These are phyloP conservation scores for Oreortyx pictus DNA, from an alignment of 2,797 vertebrate genomes.

Conservation along the genomic window DNA sequence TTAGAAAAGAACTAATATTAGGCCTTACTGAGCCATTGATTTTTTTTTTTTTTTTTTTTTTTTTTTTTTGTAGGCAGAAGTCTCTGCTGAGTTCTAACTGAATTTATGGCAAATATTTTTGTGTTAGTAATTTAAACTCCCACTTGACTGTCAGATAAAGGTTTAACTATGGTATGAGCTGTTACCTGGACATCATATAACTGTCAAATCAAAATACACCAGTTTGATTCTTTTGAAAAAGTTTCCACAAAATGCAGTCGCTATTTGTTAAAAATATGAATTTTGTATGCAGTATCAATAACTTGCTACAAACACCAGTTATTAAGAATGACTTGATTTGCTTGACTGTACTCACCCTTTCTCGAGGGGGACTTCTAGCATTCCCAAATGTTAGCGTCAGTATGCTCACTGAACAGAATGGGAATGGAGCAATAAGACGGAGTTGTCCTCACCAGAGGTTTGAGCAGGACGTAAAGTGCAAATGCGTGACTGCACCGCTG, in stretches of 20 bases:
- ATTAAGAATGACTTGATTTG: background rate
- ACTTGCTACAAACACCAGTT: background rate
- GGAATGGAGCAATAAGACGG: background rate
- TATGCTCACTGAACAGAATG: background rate
- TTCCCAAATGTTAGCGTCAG: background rate
- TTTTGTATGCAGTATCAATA: background rate
- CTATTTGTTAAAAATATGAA: background rate
- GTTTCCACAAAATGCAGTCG: background rate
- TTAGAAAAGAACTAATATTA: constrained; percentile 47
- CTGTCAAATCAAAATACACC: background rate
- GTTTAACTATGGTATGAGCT: background rate
- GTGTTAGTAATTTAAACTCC: background rate
- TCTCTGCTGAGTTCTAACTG: background rate
- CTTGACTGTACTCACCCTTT: background rate
- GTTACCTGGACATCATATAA: background rate
- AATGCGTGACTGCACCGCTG: background rate
- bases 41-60: constrained; percentile 1
- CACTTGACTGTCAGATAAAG: background rate
- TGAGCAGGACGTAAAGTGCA: background rate
- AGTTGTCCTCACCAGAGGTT: accelerated
- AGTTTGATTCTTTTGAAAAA: background rate
- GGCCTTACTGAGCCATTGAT: background rate
- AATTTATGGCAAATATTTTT: background rate
- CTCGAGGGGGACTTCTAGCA: background rate
- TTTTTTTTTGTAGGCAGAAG: background rate